These are phyloP conservation scores for Steinernema scapterisci DNA, from an alignment of 2,888 invertebrate genomes.

Conservation along the genomic window DNA sequence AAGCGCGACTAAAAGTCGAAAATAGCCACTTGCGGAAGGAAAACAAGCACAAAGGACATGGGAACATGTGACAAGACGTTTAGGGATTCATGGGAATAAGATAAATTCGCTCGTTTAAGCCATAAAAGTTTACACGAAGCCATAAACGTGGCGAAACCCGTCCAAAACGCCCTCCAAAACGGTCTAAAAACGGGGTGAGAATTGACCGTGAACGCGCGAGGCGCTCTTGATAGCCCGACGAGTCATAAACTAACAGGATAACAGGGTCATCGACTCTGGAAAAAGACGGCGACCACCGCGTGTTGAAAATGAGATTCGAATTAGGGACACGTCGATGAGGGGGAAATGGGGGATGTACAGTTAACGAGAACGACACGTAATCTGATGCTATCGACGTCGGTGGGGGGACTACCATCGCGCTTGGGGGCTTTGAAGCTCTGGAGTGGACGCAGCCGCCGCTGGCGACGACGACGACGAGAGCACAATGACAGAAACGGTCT, in stretches of 20 bases:
- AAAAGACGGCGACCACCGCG: constrained; percentile 2
- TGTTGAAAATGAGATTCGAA: not conserved
- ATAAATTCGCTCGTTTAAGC: no score
- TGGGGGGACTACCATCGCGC: constrained; percentile 1
- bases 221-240: not conserved
- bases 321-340: constrained; percentile 14
- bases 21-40: no score
- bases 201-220: not conserved
- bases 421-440: no score
- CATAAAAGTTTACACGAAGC: not conserved
- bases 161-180: not conserved
- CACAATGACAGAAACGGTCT: not conserved
- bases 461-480: not conserved
- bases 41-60: no score
- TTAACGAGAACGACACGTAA: constrained; percentile 21
- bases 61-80: no score
- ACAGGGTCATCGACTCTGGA: constrained; percentile 24
- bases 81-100: no score
- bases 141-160: not conserved
- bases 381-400: constrained; percentile 15
- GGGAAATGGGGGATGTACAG: not conserved
- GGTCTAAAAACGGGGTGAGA: not conserved
- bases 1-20: no score
- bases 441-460: not conserved
- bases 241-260: constrained; percentile 28